A percentile compares a stretch with the other conserved stretches of the same genome.
Conservation (phyloP, 1,140 invertebrate genomes). For the Homarus americanus region DNA sequence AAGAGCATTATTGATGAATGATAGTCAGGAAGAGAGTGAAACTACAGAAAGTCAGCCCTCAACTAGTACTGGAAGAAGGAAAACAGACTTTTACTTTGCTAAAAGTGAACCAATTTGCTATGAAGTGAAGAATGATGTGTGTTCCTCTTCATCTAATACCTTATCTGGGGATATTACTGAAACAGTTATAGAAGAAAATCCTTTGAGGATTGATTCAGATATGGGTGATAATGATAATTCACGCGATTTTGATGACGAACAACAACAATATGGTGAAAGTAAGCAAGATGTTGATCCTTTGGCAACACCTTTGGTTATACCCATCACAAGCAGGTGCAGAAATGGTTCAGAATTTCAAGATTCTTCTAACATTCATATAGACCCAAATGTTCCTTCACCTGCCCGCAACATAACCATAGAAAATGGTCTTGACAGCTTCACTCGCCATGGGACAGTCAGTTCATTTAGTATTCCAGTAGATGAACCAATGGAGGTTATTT, state of each 20-base stretch:
- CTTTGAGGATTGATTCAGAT: conserved; percentile 32
- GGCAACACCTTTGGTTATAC: conserved; percentile 26
- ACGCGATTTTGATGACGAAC: conserved; percentile 22
- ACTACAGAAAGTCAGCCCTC: conserved; percentile 23
- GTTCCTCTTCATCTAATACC: conserved; percentile 18
- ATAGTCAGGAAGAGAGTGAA: conserved; percentile 46
- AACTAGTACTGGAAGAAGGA: conserved; percentile 38
- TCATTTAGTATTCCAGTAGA: conserved; percentile 42
- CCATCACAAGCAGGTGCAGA: conserved; percentile 28
- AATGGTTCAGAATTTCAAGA: conserved; percentile 24
- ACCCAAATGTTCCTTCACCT: conserved; percentile 46
- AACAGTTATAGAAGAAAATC: conserved; percentile 33
- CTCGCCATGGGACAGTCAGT: conserved; percentile 10
- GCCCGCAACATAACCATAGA: conserved; percentile 50
- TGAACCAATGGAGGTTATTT: conserved; percentile 53
- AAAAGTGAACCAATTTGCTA: conserved; percentile 32
- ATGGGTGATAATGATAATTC: conserved; percentile 19
- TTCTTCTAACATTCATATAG: conserved; percentile 32
- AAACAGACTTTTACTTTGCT: not conserved
- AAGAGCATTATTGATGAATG: conserved; percentile 72
- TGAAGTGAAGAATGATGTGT: conserved; percentile 28
- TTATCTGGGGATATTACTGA: conserved; percentile 26
- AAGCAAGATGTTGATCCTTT: conserved; percentile 53
- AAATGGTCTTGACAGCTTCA: conserved; percentile 39
- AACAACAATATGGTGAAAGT: conserved; percentile 21